Base-by-base conservation (phyloP, 2,797 vertebrate genomes). In the Mus minutoides region DNA sequence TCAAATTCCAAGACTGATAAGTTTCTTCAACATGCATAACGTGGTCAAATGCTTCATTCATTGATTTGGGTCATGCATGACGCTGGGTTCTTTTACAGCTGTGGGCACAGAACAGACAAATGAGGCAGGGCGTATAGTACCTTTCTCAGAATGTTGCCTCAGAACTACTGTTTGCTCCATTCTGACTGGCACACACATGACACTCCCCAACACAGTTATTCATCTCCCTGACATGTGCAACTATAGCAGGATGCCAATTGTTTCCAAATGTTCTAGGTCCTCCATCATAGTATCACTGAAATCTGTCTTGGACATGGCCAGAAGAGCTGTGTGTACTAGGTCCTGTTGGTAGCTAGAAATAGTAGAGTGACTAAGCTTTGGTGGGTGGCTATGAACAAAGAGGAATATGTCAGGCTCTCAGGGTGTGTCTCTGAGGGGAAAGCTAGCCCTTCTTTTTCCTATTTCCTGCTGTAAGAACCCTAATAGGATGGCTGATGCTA, bases 1-100 rank as follows among this genome's bases (percentile, higher is more conserved):
- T 21, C 69, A 58, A 85, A 94, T 71, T 80, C 21, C 31, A 96
- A 34, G 52, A 78, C 90, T 75, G 29, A 82, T 78, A 95, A 94
- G 56, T 3, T 56, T 86, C 49, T 92, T 95, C 26, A 52, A 4
- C 17, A 8, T 78, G 16, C 26, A 16, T 78, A 87, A 69, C 58
- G 62, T 83, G 71, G 62, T 52, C 56, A 88, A 49, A 43, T 9
- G 0, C 7, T 54, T 80, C 7, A 29, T 10, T 91, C 19, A 29
- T 26, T 84, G 69, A 24, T 29, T 29, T 4, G 40, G 69, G 78
- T 49, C 67, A 60, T 9, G 64, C 49, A 37, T 9, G 71, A 2
- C 78, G 64, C 62, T 73, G 40, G n/a, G 7, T 26, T 37, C 76
- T 87, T 40, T 77, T 58, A 78, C 1, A 79, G 56, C 26, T 60